Evolutionary conservation across 1,140 invertebrate genomes (phyloP), one percentile per base, ranked within the genome.

Genomic region (Microvelia longipes): DNA sequence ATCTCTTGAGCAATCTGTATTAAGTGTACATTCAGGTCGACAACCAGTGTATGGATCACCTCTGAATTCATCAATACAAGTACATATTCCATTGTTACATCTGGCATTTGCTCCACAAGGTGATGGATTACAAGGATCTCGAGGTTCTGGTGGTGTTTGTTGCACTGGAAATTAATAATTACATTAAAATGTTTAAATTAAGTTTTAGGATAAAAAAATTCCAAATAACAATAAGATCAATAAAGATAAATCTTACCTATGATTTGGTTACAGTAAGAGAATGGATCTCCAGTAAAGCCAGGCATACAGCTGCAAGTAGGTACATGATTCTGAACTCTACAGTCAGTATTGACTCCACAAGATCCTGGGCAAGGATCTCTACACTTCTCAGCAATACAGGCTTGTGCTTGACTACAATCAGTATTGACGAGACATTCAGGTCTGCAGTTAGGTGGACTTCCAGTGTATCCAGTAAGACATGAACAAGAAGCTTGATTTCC

Each of bases 21-120:
- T 93, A 75, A 90, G 84, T 0, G 90, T 87, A 78, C 91, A 94
- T 79, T 93, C 90, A 19, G 91, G 91, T 72, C 89, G 80, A 78
- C 92, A 93, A 25, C 78, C 80, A 11, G 62, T 28, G 68, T 82
- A 83, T 67, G 90, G 88, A 73, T 88, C 84, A 69, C 91, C 91
- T 50, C 90, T 84, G 73, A 90, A 91, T 73, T 89, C 88, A 11
- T 85, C 80, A 2, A 85, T 78, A 76, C 91, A 93, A 63, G 84
- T 84, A 76, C 91, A 93, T n/a, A 86, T 82, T 35, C 88, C 86
- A 75, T 85, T 84, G 25, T 84, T 80, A 75, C 90, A 92, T 73
- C 85, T 81, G 2, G 89, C 84, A 73, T 90, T 90, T 0, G 87
- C 81, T 67, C 90, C 89, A 75, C 92, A 94, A 0, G 90, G 89